Evolutionary conservation across 35 echinoderm and acorn worm genomes (phyloP).

Genomic region (Holothuria glaberrima): DNA sequence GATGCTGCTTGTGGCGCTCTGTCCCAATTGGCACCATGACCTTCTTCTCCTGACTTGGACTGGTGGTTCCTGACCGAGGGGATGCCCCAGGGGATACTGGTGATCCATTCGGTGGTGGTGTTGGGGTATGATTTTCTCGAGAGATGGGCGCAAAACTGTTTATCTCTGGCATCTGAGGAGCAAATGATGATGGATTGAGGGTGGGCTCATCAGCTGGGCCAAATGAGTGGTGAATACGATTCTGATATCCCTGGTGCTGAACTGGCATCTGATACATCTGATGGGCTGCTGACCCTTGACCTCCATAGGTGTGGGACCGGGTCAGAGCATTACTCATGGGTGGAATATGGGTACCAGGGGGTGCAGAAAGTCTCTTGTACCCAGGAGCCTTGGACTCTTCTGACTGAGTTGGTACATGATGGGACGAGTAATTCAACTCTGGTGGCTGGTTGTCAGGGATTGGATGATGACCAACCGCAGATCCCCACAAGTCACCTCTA

Average conservation of each 20-base stretch:
- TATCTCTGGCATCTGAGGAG: conserved; percentile 55
- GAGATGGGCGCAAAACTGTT: conserved; percentile 76
- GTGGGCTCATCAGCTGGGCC: conserved; percentile 53
- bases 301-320: conserved; percentile 32
- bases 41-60: conserved; percentile 78
- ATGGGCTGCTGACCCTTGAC: conserved; percentile 27
- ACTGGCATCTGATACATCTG: neutral
- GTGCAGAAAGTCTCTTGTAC: conserved; percentile 71
- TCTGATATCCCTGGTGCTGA: conserved; percentile 25
- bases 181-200: conserved; percentile 49
- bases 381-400: conserved; percentile 88
- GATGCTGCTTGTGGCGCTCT: conserved; percentile 73
- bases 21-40: conserved; percentile 88
- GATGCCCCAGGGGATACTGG: conserved; percentile 90
- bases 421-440: neutral
- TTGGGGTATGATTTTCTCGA: conserved; percentile 73
- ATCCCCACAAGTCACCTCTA: conserved; percentile 15
- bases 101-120: conserved; percentile 79
- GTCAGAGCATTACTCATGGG: conserved; percentile 45
- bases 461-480: neutral
- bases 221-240: conserved; percentile 62
- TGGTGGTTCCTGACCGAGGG: conserved; percentile 86
- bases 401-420: conserved; percentile 35
- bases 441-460: neutral
- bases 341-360: conserved; percentile 42